phyloP scores from a whole-genome alignment of 2,797 vertebrate species.

The Premnoplex brunnescens region DNA sequence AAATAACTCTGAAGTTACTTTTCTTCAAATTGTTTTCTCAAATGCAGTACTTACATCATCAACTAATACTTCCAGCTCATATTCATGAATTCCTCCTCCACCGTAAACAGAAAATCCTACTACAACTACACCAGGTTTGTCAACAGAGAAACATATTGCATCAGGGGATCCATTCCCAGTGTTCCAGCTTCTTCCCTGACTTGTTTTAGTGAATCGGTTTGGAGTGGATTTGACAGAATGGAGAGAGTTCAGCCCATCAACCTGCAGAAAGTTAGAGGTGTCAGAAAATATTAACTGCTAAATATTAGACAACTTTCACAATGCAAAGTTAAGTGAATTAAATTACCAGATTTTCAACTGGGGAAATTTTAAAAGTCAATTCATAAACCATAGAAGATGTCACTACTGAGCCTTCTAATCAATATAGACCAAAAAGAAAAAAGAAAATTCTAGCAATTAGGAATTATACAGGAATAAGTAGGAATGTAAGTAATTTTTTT shows the following conservation, averaged over 20 bases:
- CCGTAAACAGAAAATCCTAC: conserved; percentile 98
- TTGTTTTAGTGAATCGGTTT: conserved; percentile 97
- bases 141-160: conserved; percentile 96
- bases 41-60: conserved; percentile 88
- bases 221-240: conserved; percentile 96
- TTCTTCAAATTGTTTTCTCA: neutral
- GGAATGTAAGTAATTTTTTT: rapidly evolving
- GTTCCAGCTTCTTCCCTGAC: conserved; percentile 99
- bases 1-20: neutral
- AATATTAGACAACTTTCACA: neutral
- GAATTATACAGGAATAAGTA: neutral
- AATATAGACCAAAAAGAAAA: neutral
- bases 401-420: neutral
- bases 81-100: conserved; percentile 98
- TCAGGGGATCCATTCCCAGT: conserved; percentile 98
- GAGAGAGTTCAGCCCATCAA: conserved; percentile 93
- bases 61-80: conserved; percentile 95
- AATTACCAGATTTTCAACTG: neutral
- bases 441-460: neutral
- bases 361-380: neutral
- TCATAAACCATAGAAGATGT: neutral
- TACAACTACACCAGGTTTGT: conserved; percentile 94
- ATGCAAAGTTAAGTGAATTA: neutral
- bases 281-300: neutral
- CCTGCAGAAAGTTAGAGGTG: conserved; percentile 71